Evolutionary conservation across 2,113 vertebrate genomes (phyloP).

Genomic region (Alouatta palliata): DNA sequence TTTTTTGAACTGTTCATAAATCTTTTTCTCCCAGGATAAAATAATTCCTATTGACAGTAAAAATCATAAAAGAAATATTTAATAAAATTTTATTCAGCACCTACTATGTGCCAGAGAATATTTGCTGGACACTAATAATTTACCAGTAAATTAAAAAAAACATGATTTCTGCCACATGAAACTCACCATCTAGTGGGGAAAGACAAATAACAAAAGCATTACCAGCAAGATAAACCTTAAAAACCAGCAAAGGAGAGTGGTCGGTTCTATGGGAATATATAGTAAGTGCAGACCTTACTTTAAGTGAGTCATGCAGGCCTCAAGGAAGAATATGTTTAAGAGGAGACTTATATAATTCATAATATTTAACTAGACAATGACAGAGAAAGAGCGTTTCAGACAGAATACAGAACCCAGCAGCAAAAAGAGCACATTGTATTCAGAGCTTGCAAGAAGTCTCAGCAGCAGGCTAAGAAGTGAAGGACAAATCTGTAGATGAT

Average conservation of each 20-base stretch:
- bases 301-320: neutral
- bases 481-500: neutral
- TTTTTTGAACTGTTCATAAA: neutral
- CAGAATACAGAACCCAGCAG: neutral
- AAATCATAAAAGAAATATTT: neutral
- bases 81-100: neutral
- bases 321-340: neutral
- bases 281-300: neutral
- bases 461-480: neutral
- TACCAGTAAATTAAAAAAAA: neutral
- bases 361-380: neutral
- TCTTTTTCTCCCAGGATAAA: neutral
- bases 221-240: neutral
- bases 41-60: neutral
- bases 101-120: neutral
- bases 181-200: neutral
- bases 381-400: neutral
- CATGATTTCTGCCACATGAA: neutral
- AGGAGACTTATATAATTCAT: neutral
- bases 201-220: neutral
- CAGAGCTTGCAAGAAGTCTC: neutral
- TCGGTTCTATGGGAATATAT: fast-evolving
- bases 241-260: neutral
- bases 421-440: neutral
- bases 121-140: neutral